Conservation (phyloP, 2,113 vertebrate genomes). For the Lonchura striata region DNA sequence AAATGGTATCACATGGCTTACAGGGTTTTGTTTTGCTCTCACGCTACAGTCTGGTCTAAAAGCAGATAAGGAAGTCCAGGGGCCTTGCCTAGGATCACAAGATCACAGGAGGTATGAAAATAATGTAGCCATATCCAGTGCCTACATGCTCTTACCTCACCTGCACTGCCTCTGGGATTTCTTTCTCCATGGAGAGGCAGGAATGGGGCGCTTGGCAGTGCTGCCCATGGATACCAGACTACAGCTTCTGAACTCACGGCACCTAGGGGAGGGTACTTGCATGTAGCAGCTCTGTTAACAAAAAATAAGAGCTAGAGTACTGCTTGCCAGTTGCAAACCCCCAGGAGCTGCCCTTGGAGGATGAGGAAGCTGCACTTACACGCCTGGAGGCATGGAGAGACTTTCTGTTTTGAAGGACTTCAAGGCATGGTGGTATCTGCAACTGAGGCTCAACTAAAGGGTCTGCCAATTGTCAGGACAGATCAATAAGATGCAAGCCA, state of each 20-base stretch:
- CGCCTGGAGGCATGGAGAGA: neutral
- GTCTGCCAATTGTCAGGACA: neutral
- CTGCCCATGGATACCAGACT: neutral
- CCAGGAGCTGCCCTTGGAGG: neutral
- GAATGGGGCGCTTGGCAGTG: neutral
- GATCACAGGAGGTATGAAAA: neutral
- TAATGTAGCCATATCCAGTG: neutral
- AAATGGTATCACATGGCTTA: neutral
- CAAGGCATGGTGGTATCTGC: neutral
- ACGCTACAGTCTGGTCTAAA: neutral
- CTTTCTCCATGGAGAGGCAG: neutral
- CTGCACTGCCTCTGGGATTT: neutral
- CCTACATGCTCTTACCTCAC: neutral
- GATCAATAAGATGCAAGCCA: neutral
- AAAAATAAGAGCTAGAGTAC: neutral
- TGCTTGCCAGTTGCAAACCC: neutral
- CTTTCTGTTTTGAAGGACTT: neutral
- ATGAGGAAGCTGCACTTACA: neutral
- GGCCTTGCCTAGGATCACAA: neutral
- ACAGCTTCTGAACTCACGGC: rapidly evolving
- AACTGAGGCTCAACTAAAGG: neutral
- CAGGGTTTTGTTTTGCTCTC: neutral
- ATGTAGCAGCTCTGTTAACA: neutral
- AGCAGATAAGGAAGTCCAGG: neutral
- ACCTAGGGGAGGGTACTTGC: neutral